Percentiles rank a stretch among this genome's conserved stretches.
Conservation (phyloP, 1,140 invertebrate genomes). For the Popillia japonica region DNA sequence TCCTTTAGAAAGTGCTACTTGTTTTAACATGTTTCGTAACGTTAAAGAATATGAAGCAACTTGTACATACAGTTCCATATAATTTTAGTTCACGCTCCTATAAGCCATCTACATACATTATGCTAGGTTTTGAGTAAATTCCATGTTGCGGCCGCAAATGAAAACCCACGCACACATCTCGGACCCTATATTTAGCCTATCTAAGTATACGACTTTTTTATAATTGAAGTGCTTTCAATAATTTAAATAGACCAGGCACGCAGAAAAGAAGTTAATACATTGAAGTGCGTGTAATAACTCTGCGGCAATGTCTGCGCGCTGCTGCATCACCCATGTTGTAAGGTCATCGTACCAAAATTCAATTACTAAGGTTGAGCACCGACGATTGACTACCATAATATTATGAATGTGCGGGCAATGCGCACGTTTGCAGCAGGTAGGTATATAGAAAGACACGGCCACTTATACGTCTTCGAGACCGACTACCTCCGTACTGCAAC, state of each 20-base stretch:
- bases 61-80: no score
- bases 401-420: slow-evolving; percentile 27
- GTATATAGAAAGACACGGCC: not conserved
- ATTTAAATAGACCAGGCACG: not conserved
- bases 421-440: not conserved
- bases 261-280: slow-evolving; percentile 24
- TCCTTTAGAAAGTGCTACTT: no score
- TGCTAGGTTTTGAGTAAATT: no score
- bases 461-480: not conserved
- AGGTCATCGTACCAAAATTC: slow-evolving; percentile 43
- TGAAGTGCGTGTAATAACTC: slow-evolving; percentile 26
- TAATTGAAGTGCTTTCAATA: not conserved
- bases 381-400: slow-evolving; percentile 18
- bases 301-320: not conserved
- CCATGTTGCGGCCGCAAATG: no score
- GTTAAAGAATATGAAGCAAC: no score
- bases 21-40: no score
- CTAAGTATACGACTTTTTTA: not conserved
- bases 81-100: no score
- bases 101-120: no score
- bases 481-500: not conserved
- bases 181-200: no score
- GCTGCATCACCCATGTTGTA: not conserved
- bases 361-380: slow-evolving; percentile 36
- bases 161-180: no score